These are phyloP conservation scores for Ciconia boyciana DNA, from an alignment of 2,113 vertebrate genomes.

Conservation along the genomic window DNA sequence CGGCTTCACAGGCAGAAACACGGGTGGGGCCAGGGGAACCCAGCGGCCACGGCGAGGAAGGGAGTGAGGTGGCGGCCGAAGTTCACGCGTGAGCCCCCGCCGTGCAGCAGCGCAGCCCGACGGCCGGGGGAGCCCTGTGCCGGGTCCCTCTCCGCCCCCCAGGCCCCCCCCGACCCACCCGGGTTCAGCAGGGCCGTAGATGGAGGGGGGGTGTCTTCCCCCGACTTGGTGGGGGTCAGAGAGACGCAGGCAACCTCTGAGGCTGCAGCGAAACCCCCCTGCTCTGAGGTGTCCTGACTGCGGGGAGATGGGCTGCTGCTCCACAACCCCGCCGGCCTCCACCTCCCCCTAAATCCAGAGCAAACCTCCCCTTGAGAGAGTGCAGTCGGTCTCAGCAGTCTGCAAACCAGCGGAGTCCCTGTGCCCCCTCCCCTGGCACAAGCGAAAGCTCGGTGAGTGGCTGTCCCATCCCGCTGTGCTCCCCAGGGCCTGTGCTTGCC, in stretches of 20 bases:
- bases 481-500: neutral
- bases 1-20: neutral
- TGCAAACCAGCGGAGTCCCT: neutral
- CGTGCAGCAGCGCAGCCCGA: neutral
- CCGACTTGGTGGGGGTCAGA: neutral
- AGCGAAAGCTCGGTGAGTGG: neutral
- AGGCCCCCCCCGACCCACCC: rapidly evolving
- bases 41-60: rapidly evolving
- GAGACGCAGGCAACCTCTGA: neutral
- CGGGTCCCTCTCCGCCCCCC: neutral
- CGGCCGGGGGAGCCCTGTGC: rapidly evolving
- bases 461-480: rapidly evolving
- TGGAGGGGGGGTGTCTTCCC: no score
- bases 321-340: rapidly evolving
- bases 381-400: neutral
- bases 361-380: neutral
- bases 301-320: neutral
- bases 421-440: neutral
- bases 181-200: rapidly evolving
- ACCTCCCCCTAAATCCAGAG: neutral
- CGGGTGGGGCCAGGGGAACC: neutral
- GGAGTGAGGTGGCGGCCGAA: neutral
- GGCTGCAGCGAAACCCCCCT: neutral
- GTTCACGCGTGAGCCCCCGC: neutral
- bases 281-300: neutral